Evolutionary conservation across 2,888 invertebrate species (phyloP).

Genomic region (Orgyia antiqua): DNA sequence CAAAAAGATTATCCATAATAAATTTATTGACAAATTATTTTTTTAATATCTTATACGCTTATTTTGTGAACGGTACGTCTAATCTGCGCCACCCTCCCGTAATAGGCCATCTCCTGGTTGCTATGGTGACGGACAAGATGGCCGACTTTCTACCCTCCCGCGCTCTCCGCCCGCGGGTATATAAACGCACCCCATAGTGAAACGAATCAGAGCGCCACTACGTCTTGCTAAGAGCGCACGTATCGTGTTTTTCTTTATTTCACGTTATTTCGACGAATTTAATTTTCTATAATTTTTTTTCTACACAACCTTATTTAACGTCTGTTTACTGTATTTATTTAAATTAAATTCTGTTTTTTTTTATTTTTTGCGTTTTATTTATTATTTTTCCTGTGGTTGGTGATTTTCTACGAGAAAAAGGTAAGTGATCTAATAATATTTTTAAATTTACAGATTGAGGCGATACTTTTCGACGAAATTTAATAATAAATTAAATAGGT

Average conservation of each 20-base stretch:
- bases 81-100: slow-evolving; percentile 74
- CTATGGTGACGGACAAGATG: slow-evolving; percentile 70
- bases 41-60: slow-evolving; percentile 28
- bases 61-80: slow-evolving; percentile 58
- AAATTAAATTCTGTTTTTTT: slow-evolving; percentile 30
- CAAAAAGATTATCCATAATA: slow-evolving; percentile 19
- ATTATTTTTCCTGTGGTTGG: slow-evolving; percentile 40
- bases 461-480: slow-evolving; percentile 3
- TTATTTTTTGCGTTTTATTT: slow-evolving; percentile 28
- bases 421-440: slow-evolving; percentile 40
- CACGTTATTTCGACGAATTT: slow-evolving; percentile 37
- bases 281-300: slow-evolving; percentile 23
- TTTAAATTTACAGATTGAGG: slow-evolving; percentile 15
- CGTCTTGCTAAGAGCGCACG: slow-evolving; percentile 38
- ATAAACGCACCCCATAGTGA: slow-evolving; percentile 51
- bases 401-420: slow-evolving; percentile 34
- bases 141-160: slow-evolving; percentile 53
- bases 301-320: slow-evolving; percentile 3
- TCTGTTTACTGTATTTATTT: slow-evolving; percentile 12
- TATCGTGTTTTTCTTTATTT: slow-evolving; percentile 37
- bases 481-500: slow-evolving; percentile 3
- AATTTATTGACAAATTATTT: slow-evolving; percentile 28
- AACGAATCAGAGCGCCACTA: slow-evolving; percentile 64
- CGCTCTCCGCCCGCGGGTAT: slow-evolving; percentile 46
- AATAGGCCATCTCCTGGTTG: slow-evolving; percentile 76